phyloP scores from a whole-genome alignment of 1,140 invertebrate species.

The Oppia nitens region DNA sequence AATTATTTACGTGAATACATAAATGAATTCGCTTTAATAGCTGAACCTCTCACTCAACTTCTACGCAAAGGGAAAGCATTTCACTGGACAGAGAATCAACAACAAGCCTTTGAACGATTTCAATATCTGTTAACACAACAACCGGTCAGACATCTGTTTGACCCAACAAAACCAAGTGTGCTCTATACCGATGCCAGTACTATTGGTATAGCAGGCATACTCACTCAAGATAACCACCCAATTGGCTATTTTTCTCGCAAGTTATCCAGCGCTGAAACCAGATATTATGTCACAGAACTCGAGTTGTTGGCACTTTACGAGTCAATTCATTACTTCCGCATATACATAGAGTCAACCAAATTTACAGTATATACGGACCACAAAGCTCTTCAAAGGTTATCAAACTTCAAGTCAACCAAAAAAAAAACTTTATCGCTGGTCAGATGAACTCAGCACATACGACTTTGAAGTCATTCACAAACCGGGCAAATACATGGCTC shows the following conservation, averaged over 20 bases:
- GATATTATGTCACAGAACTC: conserved; percentile 36
- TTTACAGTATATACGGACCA: conserved; percentile 34
- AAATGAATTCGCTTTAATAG: conserved; percentile 21
- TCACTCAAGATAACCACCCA: conserved; percentile 30
- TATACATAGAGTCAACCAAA: conserved; percentile 31
- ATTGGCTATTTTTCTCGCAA: conserved; percentile 31
- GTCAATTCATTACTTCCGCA: conserved; percentile 33
- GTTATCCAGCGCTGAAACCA: conserved; percentile 30
- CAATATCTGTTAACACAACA: conserved; percentile 23
- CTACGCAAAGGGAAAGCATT: conserved; percentile 28
- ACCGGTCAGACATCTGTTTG: conserved; percentile 22
- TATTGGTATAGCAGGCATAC: conserved; percentile 28
- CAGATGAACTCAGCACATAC: conserved; percentile 1
- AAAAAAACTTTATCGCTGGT: not conserved
- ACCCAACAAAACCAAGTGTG: conserved; percentile 1
- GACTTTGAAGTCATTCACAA: conserved; percentile 15
- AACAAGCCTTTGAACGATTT: conserved; percentile 26
- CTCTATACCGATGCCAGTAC: conserved; percentile 14
- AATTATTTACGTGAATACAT: no score
- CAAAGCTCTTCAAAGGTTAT: conserved; percentile 26
- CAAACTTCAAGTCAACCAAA: not conserved
- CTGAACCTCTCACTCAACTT: conserved; percentile 27
- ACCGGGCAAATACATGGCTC: not conserved
- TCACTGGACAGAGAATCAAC: conserved; percentile 24
- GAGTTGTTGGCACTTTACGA: conserved; percentile 35